These are phyloP conservation scores for Hemichromis elongatus DNA, from an alignment of 2,113 vertebrate genomes.

Conservation along the genomic window DNA sequence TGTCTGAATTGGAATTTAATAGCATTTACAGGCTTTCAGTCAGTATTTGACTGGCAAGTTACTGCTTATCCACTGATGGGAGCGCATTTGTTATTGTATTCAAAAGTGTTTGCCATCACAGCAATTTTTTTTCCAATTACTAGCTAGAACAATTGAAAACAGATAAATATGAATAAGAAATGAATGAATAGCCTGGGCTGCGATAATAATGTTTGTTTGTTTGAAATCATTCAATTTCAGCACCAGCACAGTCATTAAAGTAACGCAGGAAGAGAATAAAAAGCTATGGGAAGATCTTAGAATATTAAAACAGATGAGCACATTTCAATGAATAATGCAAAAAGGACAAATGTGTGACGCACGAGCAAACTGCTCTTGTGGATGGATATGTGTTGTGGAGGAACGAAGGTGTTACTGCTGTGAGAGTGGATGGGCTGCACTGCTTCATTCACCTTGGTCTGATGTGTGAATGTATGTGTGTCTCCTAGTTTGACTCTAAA, in stretches of 20 bases:
- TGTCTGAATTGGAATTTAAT: neutral
- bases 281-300: neutral
- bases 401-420: neutral
- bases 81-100: conserved; percentile 8
- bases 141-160: conserved; percentile 23
- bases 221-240: conserved; percentile 32
- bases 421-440: neutral
- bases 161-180: neutral
- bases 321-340: conserved; percentile 27
- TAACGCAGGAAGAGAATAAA: neutral
- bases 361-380: neutral
- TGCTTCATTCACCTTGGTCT: neutral
- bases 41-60: neutral
- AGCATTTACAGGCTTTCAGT: conserved; percentile 5
- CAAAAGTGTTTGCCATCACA: neutral
- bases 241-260: conserved; percentile 8
- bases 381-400: neutral
- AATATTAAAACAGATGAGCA: conserved; percentile 27
- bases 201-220: conserved; percentile 6
- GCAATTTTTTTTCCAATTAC: conserved; percentile 30
- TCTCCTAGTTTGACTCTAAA: neutral
- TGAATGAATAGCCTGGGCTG: neutral
- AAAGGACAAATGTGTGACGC: neutral
- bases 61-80: neutral
- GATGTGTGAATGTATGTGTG: neutral